These are phyloP conservation scores for Leptinotarsa tumamoca DNA, from an alignment of 2,888 invertebrate genomes.

Conservation along the genomic window DNA sequence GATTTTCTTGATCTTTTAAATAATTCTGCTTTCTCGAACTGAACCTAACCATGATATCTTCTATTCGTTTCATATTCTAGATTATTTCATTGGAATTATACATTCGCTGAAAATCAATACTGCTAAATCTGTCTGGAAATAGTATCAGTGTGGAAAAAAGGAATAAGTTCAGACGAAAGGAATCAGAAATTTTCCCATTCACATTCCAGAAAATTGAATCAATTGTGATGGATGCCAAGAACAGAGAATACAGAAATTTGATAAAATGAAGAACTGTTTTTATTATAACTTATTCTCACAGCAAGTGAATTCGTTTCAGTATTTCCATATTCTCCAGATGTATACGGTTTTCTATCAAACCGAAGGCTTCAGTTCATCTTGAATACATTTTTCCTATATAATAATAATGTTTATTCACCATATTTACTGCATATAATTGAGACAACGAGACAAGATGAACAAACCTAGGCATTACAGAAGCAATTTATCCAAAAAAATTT, in stretches of 20 bases:
- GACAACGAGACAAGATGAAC: too few species aligned
- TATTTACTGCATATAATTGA: too few species aligned
- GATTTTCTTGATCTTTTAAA: background rate
- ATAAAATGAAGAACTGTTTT: conserved; percentile 20
- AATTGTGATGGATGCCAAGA: conserved; percentile 36
- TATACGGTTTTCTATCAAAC: background rate
- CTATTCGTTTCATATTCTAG: background rate
- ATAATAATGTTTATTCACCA: too few species aligned
- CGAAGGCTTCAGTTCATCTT: too few species aligned
- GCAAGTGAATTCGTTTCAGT: conserved; percentile 12
- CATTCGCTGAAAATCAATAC: conserved; percentile 6
- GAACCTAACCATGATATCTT: background rate
- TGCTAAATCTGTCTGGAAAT: background rate
- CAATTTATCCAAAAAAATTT: too few species aligned
- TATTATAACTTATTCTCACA: conserved; percentile 17
- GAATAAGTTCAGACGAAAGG: conserved; percentile 23
- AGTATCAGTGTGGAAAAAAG: conserved; percentile 11
- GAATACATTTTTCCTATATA: too few species aligned
- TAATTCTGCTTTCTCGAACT: background rate
- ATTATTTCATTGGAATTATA: conserved; percentile 17
- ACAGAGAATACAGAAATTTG: conserved; percentile 25
- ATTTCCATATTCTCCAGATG: background rate
- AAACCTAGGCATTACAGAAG: too few species aligned
- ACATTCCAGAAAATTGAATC: conserved; percentile 37
- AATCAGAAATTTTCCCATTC: conserved; percentile 37